Conservation (phyloP, 2,113 vertebrate species). For the Petrocephalus zakoni region DNA sequence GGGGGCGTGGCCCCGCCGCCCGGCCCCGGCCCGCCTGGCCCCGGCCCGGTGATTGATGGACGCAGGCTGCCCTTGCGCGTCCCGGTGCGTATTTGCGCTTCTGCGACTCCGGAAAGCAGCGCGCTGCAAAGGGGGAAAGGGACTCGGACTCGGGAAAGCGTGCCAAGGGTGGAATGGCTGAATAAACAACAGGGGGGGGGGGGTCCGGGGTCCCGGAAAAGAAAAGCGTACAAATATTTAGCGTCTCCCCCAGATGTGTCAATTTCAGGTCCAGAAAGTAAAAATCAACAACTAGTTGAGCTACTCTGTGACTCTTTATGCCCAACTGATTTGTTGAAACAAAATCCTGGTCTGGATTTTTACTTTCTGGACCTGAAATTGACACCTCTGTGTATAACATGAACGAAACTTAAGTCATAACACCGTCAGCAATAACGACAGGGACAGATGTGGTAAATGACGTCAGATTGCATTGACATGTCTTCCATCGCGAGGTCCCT, state of each 20-base stretch:
- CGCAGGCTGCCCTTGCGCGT: constrained; percentile 62
- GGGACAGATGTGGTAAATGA: neutral
- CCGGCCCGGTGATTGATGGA: constrained; percentile 61
- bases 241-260: neutral
- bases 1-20: constrained; percentile 45
- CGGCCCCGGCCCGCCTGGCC: constrained; percentile 26
- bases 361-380: too few relatives aligned
- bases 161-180: neutral
- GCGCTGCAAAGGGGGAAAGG: neutral
- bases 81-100: neutral
- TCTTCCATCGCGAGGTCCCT: neutral
- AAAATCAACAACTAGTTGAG: too few relatives aligned
- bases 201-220: neutral
- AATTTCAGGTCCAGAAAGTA: too few relatives aligned
- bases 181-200: neutral
- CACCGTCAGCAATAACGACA: neutral
- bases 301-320: too few relatives aligned
- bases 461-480: neutral
- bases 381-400: too few relatives aligned
- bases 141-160: neutral
- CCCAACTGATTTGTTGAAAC: too few relatives aligned
- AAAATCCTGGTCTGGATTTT: too few relatives aligned
- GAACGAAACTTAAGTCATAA: neutral
- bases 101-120: neutral
- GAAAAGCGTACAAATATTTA: neutral